Base-by-base conservation (phyloP, 92 coral and sea anemone genomes). In the Anthopleura xanthogrammica region DNA sequence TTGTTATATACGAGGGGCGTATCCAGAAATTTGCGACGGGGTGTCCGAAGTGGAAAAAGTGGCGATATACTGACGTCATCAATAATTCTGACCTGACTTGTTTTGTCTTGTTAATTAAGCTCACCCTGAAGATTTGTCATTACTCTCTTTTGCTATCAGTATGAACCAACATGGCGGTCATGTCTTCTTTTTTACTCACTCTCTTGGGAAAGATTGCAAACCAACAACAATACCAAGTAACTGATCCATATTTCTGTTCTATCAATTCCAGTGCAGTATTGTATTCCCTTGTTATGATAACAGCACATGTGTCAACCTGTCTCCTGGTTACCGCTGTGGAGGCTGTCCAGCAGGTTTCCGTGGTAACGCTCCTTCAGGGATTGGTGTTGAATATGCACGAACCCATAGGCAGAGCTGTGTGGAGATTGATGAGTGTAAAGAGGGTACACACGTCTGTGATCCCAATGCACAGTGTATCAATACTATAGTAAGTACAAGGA, bases 271-370 rank as follows among this genome's bases (percentile, higher is more conserved):
- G 98, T 95, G 98, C 81, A 22, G 78, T 12, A 86, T 55, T 2
- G 98, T 94, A 79, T 88, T 79, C 65, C 99, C 99, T 3, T 96
- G 99, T 83, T 93, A 87, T 79, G 91, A 83, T 65, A 84, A 85
- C 56, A 77, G 87, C 77, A 82, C 90, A 46, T 96, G 99, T 19
- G 85, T 87, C 41, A 96, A 96, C 82, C 91, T 91, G 56, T 80
- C 87, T 39, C 99, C 99, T 66, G 99, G 99, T 20, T 96, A 96
- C 83, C 94, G 97, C 43, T 96, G 99, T 83, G 95, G 92, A 20
- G 99, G 94, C 3, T 96, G 99, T 42, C 99, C 99, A 20, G 81
- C 94, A 23, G 99, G 99, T 57, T 90, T 88, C 85, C 93, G 99
- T 70, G 99, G 99, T 12, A 89, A 90, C 80, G 98, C 99, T 9